Evolutionary conservation across 2,797 vertebrate species (phyloP).

Genomic region (Pipistrellus pipistrellus): DNA sequence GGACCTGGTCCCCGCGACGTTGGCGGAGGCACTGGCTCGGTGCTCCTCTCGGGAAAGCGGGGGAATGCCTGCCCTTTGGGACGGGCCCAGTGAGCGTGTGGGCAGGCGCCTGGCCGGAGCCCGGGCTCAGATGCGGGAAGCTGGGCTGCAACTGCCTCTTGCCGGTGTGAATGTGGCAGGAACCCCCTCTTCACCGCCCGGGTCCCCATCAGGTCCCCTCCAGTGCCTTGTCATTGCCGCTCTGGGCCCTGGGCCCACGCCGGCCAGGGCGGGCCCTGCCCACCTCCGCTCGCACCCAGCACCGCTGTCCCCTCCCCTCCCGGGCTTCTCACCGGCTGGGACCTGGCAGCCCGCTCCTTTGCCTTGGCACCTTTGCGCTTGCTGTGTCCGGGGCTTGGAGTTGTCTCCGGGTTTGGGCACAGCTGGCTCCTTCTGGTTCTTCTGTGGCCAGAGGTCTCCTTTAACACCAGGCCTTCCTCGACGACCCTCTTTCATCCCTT

Average conservation of each 20-base stretch:
- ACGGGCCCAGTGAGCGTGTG: neutral
- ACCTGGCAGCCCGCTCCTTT: neutral
- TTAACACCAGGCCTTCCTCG: slow-evolving; percentile 7
- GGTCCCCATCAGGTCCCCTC: neutral
- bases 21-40: neutral
- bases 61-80: neutral
- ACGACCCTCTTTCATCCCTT: slow-evolving; percentile 6
- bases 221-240: slow-evolving; percentile 41
- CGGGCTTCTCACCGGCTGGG: neutral
- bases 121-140: neutral
- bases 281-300: neutral
- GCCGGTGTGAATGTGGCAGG: neutral
- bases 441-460: neutral
- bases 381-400: neutral
- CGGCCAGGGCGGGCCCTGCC: slow-evolving; percentile 8
- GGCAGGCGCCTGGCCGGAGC: neutral
- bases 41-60: neutral
- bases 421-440: neutral
- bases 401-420: neutral
- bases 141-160: neutral
- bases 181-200: neutral
- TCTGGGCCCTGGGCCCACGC: neutral
- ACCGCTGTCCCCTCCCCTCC: neutral
- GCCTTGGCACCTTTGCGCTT: slow-evolving; percentile 14
- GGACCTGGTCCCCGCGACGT: slow-evolving; percentile 41